These are phyloP conservation scores for Cephus sareptanus DNA, from an alignment of 2,888 invertebrate genomes.

Conservation along the genomic window DNA sequence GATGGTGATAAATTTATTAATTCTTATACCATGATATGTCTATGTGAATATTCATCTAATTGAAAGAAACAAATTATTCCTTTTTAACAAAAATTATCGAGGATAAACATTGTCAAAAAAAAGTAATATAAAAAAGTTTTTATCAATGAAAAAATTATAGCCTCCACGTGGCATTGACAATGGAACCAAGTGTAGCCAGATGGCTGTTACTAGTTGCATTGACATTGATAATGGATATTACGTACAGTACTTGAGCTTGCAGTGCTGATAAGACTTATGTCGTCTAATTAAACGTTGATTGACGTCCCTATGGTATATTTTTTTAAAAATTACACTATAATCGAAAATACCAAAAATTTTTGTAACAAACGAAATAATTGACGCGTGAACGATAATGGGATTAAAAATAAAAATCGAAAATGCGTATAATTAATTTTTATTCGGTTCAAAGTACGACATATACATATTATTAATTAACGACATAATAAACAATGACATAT, in stretches of 20 bases:
- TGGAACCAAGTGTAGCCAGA: neutral
- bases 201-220: neutral
- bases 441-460: constrained; percentile 52
- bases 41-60: neutral
- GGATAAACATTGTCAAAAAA: neutral
- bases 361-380: neutral
- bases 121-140: neutral
- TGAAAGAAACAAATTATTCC: neutral
- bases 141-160: neutral
- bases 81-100: neutral
- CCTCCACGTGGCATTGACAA: neutral
- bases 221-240: neutral
- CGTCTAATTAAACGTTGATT: neutral
- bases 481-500: constrained; percentile 54
- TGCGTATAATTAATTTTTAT: constrained; percentile 38
- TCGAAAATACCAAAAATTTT: neutral
- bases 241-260: neutral
- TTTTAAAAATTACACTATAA: neutral
- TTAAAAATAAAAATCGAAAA: neutral
- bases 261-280: neutral
- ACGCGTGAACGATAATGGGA: neutral
- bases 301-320: no score
- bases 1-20: no score
- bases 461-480: constrained; percentile 53
- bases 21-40: no score